Base-by-base conservation (phyloP, 2,113 vertebrate species). In the Coracopsis vasa region DNA sequence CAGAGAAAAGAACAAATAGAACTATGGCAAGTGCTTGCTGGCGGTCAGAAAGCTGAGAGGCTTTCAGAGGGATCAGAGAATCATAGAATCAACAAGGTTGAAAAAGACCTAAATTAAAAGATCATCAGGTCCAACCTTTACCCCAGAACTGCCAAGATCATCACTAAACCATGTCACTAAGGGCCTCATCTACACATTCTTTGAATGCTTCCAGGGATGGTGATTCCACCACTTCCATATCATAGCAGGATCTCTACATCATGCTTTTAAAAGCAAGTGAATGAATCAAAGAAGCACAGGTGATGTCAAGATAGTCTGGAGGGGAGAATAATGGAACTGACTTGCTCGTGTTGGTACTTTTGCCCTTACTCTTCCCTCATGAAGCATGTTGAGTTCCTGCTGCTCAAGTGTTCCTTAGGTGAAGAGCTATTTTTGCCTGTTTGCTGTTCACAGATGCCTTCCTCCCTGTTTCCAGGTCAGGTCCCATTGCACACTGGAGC, bases 401-500 rank as follows among this genome's bases (percentile, higher is more conserved):
- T 90, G 71, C 84, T 86, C 33, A 48, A 77, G 64, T 9, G 7
- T 35, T 84, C 90, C 70, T 78, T 58, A 44, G 80, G 80, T 48
- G 39, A 39, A 15, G 66, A 69, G 35, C 31, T 81, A 86, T 75
- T 94, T 86, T 73, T 72, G 12, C 70, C 92, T 50, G 1, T 39
- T 84, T 95, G 93, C 88, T 91, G 93, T 91, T 81, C 67, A 45
- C 73, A 14, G 60, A 42, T 88, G 82, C 91, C 64, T 93, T 18
- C 71, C 71, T 80, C 44, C 79, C 65, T 1, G 37, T 90, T 87
- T 88, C 83, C 88, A 92, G 89, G 83, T 74, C 91, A 84, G 89
- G 66, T 82, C 80, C 28, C 72, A 70, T 48, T 0, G 0, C 42
- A 65, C 8, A 1, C 35, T 4, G 10, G 64, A 78, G 69, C 65